A percentile compares a stretch with the other conserved stretches of the same genome.
These are phyloP conservation scores for Fregata magnificens DNA, from an alignment of 2,113 vertebrate species.

Conservation along the genomic window DNA sequence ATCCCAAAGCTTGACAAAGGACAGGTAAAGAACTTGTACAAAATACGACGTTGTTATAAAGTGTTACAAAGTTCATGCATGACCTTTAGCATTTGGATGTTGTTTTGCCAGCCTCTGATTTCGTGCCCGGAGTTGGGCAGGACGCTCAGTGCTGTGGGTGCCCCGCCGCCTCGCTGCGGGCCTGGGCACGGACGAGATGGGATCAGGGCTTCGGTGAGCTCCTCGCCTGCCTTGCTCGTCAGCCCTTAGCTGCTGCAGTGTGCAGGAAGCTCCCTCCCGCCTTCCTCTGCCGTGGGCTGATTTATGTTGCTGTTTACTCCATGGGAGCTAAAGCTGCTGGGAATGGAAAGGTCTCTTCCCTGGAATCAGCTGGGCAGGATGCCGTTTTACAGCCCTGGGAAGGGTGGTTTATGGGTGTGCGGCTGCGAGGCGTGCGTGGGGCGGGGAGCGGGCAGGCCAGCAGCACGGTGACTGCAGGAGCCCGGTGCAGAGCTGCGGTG, in stretches of 20 bases:
- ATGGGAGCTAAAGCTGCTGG: neutral
- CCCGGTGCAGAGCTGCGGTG: neutral
- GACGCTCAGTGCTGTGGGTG: neutral
- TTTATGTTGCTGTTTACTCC: neutral
- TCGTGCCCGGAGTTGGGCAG: neutral
- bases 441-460: neutral
- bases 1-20: neutral
- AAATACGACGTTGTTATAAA: accelerated
- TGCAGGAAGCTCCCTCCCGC: too few relatives aligned
- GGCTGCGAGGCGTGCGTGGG: neutral
- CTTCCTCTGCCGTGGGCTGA: neutral
- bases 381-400: neutral
- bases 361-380: neutral
- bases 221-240: neutral
- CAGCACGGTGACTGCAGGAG: neutral
- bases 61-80: accelerated
- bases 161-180: neutral
- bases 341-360: neutral
- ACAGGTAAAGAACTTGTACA: neutral
- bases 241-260: neutral
- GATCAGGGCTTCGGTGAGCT: neutral
- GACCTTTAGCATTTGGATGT: too few relatives aligned
- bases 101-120: neutral
- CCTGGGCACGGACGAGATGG: neutral
- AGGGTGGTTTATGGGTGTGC: neutral